Conservation (phyloP, 2,113 vertebrate genomes). For the Centropus unirufus region DNA sequence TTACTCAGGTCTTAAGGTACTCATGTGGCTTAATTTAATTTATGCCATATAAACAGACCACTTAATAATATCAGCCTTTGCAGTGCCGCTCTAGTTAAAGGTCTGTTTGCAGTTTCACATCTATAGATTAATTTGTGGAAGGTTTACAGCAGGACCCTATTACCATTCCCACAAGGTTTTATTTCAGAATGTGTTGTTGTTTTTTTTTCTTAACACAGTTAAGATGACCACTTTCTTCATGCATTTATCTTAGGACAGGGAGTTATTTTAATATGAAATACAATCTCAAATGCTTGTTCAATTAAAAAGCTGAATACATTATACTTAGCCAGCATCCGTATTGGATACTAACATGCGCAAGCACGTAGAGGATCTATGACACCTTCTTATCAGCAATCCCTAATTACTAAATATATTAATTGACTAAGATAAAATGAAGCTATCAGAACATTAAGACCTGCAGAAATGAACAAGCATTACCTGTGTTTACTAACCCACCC, state of each 20-base stretch:
- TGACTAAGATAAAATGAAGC: background rate
- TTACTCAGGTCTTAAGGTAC: constrained; percentile 43
- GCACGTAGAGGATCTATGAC: background rate
- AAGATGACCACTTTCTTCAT: background rate
- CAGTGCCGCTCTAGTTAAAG: background rate
- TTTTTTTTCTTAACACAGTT: background rate
- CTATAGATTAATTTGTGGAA: constrained; percentile 19
- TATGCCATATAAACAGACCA: constrained; percentile 54
- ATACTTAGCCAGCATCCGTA: background rate
- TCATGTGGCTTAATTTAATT: constrained; percentile 34
- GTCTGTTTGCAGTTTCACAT: constrained; percentile 21
- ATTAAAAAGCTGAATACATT: background rate
- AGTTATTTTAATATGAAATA: background rate
- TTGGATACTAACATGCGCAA: background rate
- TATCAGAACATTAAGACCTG: background rate
- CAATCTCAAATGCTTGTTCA: background rate
- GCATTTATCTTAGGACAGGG: background rate
- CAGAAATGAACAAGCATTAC: background rate
- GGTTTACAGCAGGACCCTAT: background rate
- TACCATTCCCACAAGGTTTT: background rate
- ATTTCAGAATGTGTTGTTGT: background rate
- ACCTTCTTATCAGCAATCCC: background rate
- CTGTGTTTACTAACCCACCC: background rate
- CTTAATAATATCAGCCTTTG: constrained; percentile 40
- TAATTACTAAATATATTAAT: background rate